Evolutionary conservation across 2,113 vertebrate species (phyloP).

Genomic region (Tetraodon nigroviridis): DNA sequence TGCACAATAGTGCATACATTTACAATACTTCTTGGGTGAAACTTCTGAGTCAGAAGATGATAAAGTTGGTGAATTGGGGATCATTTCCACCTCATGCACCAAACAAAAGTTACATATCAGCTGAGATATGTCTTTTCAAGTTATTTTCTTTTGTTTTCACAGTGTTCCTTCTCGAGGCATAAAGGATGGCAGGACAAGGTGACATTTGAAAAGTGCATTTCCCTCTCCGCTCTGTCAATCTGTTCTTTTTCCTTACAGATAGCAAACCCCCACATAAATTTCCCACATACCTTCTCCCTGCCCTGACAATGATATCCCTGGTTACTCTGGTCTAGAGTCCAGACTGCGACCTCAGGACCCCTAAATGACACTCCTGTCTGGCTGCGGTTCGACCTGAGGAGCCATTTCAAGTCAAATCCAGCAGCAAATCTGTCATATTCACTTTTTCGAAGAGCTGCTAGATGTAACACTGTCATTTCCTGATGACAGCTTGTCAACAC

Average conservation of each 20-base stretch:
- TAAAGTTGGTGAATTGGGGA: background rate
- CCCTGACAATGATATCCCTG: conserved; percentile 44
- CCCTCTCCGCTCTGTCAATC: conserved; percentile 53
- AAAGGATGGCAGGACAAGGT: conserved; percentile 62
- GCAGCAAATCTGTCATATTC: conserved; percentile 49
- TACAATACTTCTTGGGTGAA: background rate
- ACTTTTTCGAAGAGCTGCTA: conserved; percentile 35
- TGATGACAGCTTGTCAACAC: conserved; percentile 53
- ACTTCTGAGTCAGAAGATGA: too few relatives aligned
- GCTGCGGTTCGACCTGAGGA: conserved; percentile 40
- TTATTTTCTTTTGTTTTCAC: conserved; percentile 38
- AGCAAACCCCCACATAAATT: conserved; percentile 10
- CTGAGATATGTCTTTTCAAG: conserved; percentile 9
- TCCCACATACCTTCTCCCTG: conserved; percentile 23
- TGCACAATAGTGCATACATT: background rate
- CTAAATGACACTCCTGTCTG: conserved; percentile 25
- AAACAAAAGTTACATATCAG: conserved; percentile 18
- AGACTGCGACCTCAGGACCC: conserved; percentile 28
- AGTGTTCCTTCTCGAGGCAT: conserved; percentile 33
- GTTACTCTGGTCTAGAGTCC: conserved; percentile 33
- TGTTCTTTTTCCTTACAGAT: conserved; percentile 45
- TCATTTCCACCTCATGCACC: background rate
- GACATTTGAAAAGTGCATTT: conserved; percentile 74
- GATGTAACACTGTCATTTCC: conserved; percentile 32
- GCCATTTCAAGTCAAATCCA: conserved; percentile 49